Conservation (phyloP, 2,888 invertebrate species). For the Pammene fasciana region DNA sequence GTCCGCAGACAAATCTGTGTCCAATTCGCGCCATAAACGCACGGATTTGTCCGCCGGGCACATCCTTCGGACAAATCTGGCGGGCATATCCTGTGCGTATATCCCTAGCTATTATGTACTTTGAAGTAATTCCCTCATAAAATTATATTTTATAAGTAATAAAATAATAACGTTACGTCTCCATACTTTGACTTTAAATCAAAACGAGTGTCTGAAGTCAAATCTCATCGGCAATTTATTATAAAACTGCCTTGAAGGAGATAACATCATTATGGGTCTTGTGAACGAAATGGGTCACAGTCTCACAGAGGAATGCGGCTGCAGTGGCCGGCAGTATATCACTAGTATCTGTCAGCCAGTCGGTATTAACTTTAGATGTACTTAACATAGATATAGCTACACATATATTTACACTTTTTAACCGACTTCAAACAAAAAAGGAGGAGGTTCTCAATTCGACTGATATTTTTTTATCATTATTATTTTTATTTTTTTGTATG, state of each 20-base stretch:
- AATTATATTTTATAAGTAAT: background rate
- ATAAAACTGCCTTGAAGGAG: constrained; percentile 23
- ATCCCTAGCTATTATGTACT: no score
- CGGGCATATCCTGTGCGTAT: no score
- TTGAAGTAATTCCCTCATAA: no score
- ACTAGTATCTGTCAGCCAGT: constrained; percentile 24
- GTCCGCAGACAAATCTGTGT: no score
- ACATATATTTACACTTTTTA: background rate
- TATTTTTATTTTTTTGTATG: no score
- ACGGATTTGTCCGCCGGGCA: no score
- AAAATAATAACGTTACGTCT: background rate
- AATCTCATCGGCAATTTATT: constrained; percentile 25
- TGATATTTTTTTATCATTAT: no score
- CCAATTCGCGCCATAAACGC: no score
- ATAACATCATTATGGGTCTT: constrained; percentile 21
- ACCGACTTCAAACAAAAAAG: no score
- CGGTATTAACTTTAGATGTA: background rate
- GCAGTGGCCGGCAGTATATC: constrained; percentile 17
- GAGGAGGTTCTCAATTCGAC: no score
- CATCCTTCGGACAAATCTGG: no score
- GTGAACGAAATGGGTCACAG: constrained; percentile 25
- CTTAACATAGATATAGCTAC: background rate
- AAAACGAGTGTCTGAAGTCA: background rate
- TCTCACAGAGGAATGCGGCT: constrained; percentile 20
- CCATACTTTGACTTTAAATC: background rate